Evolutionary conservation across 2,888 invertebrate genomes (phyloP), one percentile per base, ranked within the genome.

Genomic region (Netelia inedita): DNA sequence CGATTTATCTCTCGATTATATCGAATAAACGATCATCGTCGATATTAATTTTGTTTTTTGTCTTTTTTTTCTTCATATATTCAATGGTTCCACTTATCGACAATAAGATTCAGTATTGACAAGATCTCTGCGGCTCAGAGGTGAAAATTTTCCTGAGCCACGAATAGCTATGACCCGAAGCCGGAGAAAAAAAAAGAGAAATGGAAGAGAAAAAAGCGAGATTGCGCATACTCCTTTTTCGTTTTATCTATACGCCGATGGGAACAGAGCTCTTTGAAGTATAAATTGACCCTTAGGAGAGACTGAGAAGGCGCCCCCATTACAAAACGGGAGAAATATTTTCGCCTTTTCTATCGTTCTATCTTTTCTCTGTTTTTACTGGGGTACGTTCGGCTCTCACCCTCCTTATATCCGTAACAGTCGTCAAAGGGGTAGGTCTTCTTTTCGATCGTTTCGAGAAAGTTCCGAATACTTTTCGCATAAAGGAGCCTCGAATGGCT

Each of bases 211-310:
- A 16, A 55, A n/a, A 16, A 55, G 43, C 41, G 65, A 65, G 57
- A 63, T 63, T 72, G 61, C 43, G 72, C 41, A 72, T 65, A 65
- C 43, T 21, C 72, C 21, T 59, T 14, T 23, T 41, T 23, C 23
- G n/a, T 14, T 46, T 66, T 63, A 21, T 61, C 6, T 61, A 35
- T 61, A 50, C 84, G 83, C 85, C 86, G 71, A 46, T 71, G 69
- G 78, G 73, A 35, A 82, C 88, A 78, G 68, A 82, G 88, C 85
- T 88, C 90, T 91, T 91, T 91, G 91, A 90, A 90, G 91, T 90
- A 87, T 88, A 91, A 90, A 91, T 91, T 91, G 91, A 91, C 88
- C 89, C 87, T 88, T 87, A 89, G 88, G 28, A n/a, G 59, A 63
- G 46, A 21, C 23, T 35, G 16, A 16, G 59, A 66, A 21, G 41